Percentiles rank a stretch among this genome's conserved stretches.
Evolutionary conservation across 2,797 vertebrate species (phyloP).

Genomic region (Coendou prehensilis): DNA sequence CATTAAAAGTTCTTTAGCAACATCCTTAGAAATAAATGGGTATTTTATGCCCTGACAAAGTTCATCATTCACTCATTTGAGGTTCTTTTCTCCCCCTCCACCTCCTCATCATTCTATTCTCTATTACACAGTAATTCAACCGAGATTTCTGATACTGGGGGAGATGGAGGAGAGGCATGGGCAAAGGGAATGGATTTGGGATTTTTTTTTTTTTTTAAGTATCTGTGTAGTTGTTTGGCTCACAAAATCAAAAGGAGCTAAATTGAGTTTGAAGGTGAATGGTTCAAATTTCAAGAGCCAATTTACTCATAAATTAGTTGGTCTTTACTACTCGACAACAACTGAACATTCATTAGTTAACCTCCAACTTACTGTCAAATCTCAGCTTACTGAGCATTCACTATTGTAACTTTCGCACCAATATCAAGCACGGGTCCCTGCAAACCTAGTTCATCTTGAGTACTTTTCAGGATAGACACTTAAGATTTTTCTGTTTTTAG

Average conservation of each 20-base stretch:
- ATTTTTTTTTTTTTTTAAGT: not conserved
- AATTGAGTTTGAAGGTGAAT: not conserved
- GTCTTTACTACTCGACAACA: not conserved
- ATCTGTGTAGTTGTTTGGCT: not conserved
- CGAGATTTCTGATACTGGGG: not conserved
- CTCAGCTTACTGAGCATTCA: not conserved
- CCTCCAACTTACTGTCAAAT: not conserved
- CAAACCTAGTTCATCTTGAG: not conserved
- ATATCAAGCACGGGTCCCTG: not conserved
- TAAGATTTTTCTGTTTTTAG: not conserved
- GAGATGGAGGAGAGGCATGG: too few relatives aligned
- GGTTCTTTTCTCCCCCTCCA: too few relatives aligned
- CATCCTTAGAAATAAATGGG: not conserved
- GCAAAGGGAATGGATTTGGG: not conserved
- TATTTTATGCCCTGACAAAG: not conserved
- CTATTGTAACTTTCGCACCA: not conserved
- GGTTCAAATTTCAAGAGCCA: not conserved
- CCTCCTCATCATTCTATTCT: not conserved
- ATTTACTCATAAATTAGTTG: not conserved
- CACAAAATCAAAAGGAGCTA: not conserved
- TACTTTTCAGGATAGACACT: not conserved
- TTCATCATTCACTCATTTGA: not conserved
- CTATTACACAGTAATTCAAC: not conserved
- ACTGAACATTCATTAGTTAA: not conserved
- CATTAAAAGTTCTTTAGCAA: slow-evolving; percentile 27